A percentile compares a stretch with the other conserved stretches of the same genome.
phyloP scores from a whole-genome alignment of 2,888 invertebrate genomes.

The Alloplasta piceator region DNA sequence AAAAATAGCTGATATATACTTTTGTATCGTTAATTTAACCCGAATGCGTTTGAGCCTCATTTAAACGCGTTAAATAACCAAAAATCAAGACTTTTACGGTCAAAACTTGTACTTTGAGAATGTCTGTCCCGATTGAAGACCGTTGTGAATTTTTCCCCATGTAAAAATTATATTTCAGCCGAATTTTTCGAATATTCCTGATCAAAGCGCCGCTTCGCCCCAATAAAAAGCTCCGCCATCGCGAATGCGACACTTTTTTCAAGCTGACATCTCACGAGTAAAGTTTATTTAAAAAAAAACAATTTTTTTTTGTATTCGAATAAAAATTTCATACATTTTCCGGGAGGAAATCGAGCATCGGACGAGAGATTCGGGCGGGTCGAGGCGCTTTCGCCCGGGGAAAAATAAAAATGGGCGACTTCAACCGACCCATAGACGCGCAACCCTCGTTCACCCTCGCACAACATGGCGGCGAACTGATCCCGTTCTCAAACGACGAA shows the following conservation, averaged over 20 bases:
- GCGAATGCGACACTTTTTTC: not conserved
- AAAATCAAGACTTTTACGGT: slow-evolving; percentile 4
- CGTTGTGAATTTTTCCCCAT: not conserved
- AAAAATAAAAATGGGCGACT: slow-evolving; percentile 79
- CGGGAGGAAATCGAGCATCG: slow-evolving; percentile 9
- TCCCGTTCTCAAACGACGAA: slow-evolving; percentile 30
- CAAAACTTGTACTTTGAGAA: not conserved
- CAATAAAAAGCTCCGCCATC: not conserved
- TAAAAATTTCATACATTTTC: slow-evolving; percentile 2
- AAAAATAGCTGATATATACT: not conserved
- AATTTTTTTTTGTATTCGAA: not conserved
- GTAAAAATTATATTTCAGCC: not conserved
- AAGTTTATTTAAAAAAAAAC: not conserved
- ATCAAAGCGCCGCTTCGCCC: not conserved
- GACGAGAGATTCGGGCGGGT: slow-evolving; percentile 18
- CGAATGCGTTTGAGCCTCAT: not conserved
- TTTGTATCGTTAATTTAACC: not conserved
- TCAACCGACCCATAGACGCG: slow-evolving; percentile 75
- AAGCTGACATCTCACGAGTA: not conserved
- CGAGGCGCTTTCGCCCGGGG: slow-evolving; percentile 16
- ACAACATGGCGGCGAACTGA: slow-evolving; percentile 58
- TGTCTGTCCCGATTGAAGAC: not conserved
- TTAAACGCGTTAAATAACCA: not conserved
- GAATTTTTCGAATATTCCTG: not conserved
- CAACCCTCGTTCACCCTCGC: slow-evolving; percentile 64